These are phyloP conservation scores for Holothuria leucospilota DNA, from an alignment of 53 echinoderm and acorn worm genomes.

Conservation along the genomic window DNA sequence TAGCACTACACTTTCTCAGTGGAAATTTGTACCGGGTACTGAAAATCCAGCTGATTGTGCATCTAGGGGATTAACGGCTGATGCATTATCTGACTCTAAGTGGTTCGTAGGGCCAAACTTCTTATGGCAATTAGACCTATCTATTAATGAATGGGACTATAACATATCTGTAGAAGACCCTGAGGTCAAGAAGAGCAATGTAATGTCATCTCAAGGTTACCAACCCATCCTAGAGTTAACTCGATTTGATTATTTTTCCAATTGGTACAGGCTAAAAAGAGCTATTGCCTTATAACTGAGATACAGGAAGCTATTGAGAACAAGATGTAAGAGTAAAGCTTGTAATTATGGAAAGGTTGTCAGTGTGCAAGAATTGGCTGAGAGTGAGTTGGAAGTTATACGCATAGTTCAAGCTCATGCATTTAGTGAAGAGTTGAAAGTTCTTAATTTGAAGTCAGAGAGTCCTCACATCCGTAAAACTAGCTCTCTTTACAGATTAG, in stretches of 20 bases:
- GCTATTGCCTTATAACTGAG: constrained; percentile 57
- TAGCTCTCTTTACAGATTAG: neutral
- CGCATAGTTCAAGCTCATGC: neutral
- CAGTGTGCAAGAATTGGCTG: neutral
- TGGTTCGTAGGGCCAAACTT: neutral
- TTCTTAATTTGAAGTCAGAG: neutral
- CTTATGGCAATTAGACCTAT: neutral
- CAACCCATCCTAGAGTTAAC: neutral
- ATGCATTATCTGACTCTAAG: too few species aligned
- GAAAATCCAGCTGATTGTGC: constrained; percentile 60
- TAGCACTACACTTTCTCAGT: constrained; percentile 38
- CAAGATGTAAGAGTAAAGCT: neutral
- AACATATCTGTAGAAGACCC: neutral
- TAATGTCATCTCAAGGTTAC: neutral
- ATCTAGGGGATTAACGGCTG: constrained; percentile 39
- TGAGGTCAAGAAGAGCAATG: neutral
- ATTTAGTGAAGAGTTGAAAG: neutral
- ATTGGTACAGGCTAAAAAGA: constrained; percentile 58
- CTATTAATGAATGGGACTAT: neutral
- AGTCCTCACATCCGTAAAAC: neutral
- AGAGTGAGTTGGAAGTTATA: neutral
- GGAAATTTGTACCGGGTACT: constrained; percentile 42
- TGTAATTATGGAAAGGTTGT: neutral
- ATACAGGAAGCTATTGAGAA: constrained; percentile 45
- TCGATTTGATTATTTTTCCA: constrained; percentile 48